Evolutionary conservation across 1,140 invertebrate genomes (phyloP).

Genomic region (Cardiocondyla obscurior): DNA sequence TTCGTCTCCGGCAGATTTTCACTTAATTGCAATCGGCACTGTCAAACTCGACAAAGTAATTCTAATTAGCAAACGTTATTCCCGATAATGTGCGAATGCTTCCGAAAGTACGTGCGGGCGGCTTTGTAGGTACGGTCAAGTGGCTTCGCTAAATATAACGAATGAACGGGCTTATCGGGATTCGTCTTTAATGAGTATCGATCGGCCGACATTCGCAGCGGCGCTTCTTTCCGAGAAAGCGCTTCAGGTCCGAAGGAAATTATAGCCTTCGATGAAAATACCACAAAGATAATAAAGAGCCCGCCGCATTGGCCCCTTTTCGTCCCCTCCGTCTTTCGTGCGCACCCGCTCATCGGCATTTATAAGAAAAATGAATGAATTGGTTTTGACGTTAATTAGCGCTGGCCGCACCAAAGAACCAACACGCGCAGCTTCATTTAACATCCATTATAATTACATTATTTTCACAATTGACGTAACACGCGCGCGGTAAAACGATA

Average conservation of each 20-base stretch:
- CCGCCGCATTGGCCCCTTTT: background rate
- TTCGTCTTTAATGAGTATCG: slow-evolving; percentile 51
- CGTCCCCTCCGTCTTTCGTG: background rate
- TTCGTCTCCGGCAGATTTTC: background rate
- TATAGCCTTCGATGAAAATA: slow-evolving; percentile 24
- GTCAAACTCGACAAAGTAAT: slow-evolving; percentile 8
- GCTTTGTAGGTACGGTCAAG: slow-evolving; percentile 28
- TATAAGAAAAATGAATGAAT: slow-evolving; percentile 50
- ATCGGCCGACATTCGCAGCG: slow-evolving; percentile 20
- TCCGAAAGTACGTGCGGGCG: background rate
- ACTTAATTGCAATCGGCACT: background rate
- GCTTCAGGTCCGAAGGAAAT: slow-evolving; percentile 4
- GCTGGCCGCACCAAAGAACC: slow-evolving; percentile 10
- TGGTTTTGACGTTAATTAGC: slow-evolving; percentile 40
- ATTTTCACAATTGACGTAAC: slow-evolving; percentile 36
- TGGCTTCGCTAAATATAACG: slow-evolving; percentile 46
- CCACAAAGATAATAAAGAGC: slow-evolving; percentile 48
- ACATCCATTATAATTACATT: slow-evolving; percentile 37
- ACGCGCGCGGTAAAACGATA: background rate
- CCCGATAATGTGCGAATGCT: slow-evolving; percentile 22
- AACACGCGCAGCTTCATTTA: slow-evolving; percentile 3
- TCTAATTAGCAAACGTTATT: slow-evolving; percentile 25
- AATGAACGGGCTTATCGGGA: slow-evolving; percentile 51
- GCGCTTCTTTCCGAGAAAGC: background rate
- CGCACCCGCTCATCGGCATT: background rate